A percentile compares a stretch with the other conserved stretches of the same genome.
These are phyloP conservation scores for Yponomeuta sedellus DNA, from an alignment of 2,888 invertebrate species.

Conservation along the genomic window DNA sequence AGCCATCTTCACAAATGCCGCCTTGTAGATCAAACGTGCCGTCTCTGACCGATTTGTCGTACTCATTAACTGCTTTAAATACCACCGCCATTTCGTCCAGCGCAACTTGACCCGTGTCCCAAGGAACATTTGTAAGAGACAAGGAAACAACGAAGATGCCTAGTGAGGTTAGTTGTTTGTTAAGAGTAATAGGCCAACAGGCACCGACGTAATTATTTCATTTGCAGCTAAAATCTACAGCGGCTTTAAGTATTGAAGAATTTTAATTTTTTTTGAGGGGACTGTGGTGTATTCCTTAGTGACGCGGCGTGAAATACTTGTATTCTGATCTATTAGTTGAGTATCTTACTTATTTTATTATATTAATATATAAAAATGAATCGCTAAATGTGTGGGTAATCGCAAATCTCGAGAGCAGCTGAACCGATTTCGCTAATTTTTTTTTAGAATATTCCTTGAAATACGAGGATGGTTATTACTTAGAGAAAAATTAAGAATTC, in stretches of 20 bases:
- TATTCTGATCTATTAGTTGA: too few species aligned
- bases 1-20: constrained; percentile 48
- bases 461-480: too few species aligned
- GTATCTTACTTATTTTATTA: too few species aligned
- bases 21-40: constrained; percentile 56
- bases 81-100: constrained; percentile 33
- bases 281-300: background rate
- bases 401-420: too few species aligned
- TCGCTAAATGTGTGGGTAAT: too few species aligned
- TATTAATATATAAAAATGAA: too few species aligned
- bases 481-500: too few species aligned
- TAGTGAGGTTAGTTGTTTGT: constrained; percentile 20
- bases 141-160: background rate
- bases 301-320: too few species aligned
- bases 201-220: constrained; percentile 58
- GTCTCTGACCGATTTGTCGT: constrained; percentile 68
- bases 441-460: too few species aligned
- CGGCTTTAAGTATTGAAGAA: background rate
- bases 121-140: background rate
- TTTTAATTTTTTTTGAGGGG: background rate
- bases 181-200: constrained; percentile 66
- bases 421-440: too few species aligned
- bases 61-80: constrained; percentile 58
- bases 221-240: constrained; percentile 25
- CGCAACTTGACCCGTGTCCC: constrained; percentile 28